phyloP scores from a whole-genome alignment of 1,140 invertebrate genomes.

The Magallana ariakensis region DNA sequence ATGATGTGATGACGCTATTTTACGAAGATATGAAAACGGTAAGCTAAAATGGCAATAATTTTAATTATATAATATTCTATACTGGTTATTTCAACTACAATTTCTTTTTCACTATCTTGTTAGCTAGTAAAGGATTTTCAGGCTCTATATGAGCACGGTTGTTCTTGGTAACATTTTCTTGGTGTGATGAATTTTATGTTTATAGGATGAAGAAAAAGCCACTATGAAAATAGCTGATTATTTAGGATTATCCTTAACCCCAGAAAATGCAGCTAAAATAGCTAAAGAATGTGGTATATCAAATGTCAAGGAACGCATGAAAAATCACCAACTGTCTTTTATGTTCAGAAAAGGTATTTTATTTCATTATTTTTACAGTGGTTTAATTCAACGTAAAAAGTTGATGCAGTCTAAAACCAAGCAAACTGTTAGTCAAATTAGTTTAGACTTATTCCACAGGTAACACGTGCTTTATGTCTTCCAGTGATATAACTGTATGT shows the following conservation, averaged over 20 bases:
- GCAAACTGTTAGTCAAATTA: no score
- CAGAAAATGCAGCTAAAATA: not conserved
- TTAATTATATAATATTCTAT: no score
- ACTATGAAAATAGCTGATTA: not conserved
- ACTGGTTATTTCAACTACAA: no score
- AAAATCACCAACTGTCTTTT: not conserved
- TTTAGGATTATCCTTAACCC: not conserved
- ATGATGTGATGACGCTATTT: not conserved
- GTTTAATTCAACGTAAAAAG: no score
- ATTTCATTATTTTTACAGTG: no score
- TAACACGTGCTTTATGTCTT: no score
- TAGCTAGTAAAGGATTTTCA: not conserved
- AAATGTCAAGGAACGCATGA: not conserved
- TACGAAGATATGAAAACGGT: conserved; percentile 7
- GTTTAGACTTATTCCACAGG: no score
- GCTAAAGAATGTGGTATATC: not conserved
- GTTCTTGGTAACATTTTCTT: no score
- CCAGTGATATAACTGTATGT: no score
- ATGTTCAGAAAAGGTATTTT: not conserved
- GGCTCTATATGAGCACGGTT: not conserved
- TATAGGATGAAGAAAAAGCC: not conserved
- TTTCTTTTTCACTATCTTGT: no score
- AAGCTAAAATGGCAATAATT: no score
- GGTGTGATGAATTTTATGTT: not conserved
- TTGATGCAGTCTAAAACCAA: no score